These are phyloP conservation scores for Calliphora vicina DNA, from an alignment of 1,140 invertebrate genomes.

Conservation along the genomic window DNA sequence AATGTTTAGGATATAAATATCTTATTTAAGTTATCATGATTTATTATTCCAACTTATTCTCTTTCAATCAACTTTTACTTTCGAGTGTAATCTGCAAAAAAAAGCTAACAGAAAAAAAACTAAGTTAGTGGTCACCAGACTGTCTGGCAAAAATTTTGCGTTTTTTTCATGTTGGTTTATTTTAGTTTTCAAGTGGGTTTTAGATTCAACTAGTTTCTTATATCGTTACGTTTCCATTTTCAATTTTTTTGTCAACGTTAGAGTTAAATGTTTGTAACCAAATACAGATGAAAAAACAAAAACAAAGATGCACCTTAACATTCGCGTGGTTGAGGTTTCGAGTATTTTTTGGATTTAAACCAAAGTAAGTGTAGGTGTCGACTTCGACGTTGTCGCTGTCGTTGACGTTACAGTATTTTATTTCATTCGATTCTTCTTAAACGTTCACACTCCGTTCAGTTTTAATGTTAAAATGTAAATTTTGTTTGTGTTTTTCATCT, in stretches of 20 bases:
- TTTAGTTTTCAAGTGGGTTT: not conserved
- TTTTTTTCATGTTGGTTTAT: not conserved
- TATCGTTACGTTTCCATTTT: not conserved
- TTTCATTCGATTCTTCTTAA: not conserved
- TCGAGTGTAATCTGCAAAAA: not conserved
- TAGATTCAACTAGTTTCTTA: not conserved
- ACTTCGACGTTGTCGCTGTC: not conserved
- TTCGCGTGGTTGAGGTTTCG: slow-evolving; percentile 1
- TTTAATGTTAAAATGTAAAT: not conserved
- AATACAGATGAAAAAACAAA: not conserved
- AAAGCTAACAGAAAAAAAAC: not conserved
- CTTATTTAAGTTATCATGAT: too few species aligned
- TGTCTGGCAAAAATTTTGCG: slow-evolving; percentile 4
- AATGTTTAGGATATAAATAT: too few species aligned
- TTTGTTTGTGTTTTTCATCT: not conserved
- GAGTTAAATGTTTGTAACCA: not conserved
- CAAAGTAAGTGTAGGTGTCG: not conserved
- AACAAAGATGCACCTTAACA: not conserved
- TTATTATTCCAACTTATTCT: too few species aligned
- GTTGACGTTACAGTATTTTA: not conserved
- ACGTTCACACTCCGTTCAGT: not conserved
- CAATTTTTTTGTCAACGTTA: not conserved
- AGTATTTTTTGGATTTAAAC: not conserved
- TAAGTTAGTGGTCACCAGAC: not conserved
- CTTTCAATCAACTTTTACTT: not conserved